Conservation (phyloP, 2,797 vertebrate species). For the Odontamblyopus lacepedii region DNA sequence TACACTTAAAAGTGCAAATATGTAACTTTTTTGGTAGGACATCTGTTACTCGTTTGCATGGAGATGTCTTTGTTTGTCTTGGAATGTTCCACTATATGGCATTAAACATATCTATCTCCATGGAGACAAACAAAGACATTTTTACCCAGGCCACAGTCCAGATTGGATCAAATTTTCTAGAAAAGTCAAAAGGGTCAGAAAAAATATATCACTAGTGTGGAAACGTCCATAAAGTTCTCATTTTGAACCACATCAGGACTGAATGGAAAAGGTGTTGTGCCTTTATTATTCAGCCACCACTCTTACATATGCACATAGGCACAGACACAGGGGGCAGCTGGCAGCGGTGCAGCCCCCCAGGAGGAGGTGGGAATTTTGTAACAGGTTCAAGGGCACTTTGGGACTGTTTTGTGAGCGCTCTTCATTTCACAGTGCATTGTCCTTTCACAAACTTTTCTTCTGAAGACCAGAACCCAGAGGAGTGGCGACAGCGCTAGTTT, state of each 20-base stretch:
- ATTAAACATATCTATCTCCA: neutral
- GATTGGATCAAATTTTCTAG: neutral
- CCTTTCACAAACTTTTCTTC: conserved; percentile 55
- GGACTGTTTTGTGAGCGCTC: conserved; percentile 48
- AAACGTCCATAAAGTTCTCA: no score
- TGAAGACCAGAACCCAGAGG: conserved; percentile 43
- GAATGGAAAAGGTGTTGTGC: neutral
- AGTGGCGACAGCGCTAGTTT: conserved; percentile 45
- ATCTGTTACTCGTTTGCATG: neutral
- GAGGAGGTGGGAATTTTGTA: conserved; percentile 56
- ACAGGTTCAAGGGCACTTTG: conserved; percentile 64
- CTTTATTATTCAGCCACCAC: conserved; percentile 21
- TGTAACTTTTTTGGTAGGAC: neutral
- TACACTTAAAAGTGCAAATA: neutral
- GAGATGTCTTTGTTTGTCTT: no score
- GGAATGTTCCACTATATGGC: neutral
- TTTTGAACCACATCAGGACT: conserved; percentile 13
- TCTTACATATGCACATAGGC: conserved; percentile 30
- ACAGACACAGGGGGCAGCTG: conserved; percentile 37
- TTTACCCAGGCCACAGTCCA: neutral
- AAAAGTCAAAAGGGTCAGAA: neutral
- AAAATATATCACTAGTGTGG: no score
- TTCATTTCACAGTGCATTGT: conserved; percentile 53
- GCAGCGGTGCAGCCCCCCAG: conserved; percentile 44
- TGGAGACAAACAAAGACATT: neutral